These are phyloP conservation scores for Meleagris gallopavo DNA, from an alignment of 2,113 vertebrate genomes.

Conservation along the genomic window DNA sequence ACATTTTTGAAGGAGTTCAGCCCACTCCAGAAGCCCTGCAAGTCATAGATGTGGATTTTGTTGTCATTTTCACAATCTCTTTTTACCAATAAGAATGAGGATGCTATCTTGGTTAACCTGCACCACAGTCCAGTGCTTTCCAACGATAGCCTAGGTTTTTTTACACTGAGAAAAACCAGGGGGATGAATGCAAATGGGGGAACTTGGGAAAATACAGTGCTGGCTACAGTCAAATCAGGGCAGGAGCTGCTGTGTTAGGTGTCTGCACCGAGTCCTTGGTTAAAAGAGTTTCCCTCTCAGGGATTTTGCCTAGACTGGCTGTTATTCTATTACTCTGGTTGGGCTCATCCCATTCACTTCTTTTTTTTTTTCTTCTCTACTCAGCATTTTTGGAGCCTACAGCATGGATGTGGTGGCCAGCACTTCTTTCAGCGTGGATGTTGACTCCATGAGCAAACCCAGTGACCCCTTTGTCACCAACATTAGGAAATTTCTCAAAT, in stretches of 20 bases:
- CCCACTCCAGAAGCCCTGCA: neutral
- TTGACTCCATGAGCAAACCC: constrained; percentile 82
- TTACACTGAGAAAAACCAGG: neutral
- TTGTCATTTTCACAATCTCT: neutral
- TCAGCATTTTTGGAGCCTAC: constrained; percentile 62
- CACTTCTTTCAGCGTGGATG: constrained; percentile 81
- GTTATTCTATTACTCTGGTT: neutral
- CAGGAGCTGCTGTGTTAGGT: neutral
- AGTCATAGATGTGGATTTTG: neutral
- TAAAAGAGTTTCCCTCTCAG: neutral
- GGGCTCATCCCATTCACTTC: neutral
- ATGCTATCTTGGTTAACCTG: neutral
- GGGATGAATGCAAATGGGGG: neutral
- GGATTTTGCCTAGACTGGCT: neutral
- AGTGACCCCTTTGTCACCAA: constrained; percentile 79
- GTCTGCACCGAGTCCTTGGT: neutral
- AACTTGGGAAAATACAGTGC: neutral
- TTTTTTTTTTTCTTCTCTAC: neutral
- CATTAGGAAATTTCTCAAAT: constrained; percentile 80
- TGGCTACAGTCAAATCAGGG: neutral
- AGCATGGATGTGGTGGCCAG: constrained; percentile 84
- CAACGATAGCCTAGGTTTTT: neutral
- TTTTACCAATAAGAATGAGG: neutral
- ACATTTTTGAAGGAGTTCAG: neutral
- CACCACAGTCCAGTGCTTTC: neutral